phyloP scores from a whole-genome alignment of 1,140 invertebrate genomes.

The Dolichoris vasculosae region DNA sequence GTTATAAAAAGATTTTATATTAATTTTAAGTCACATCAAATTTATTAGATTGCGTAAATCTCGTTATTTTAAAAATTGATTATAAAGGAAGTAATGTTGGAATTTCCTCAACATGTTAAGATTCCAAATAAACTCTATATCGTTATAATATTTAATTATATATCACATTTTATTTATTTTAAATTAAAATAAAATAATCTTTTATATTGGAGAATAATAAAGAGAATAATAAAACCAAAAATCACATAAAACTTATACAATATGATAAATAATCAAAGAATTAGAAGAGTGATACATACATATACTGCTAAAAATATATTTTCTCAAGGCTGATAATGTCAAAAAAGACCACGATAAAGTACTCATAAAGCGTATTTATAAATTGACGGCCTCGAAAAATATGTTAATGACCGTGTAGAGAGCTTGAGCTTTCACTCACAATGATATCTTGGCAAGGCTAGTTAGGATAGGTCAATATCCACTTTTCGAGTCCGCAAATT shows the following conservation, averaged over 20 bases:
- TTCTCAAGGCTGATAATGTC: constrained; percentile 27
- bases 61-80: not conserved
- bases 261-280: not conserved
- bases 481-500: constrained; percentile 16
- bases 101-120: not conserved
- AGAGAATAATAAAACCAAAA: not conserved
- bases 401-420: constrained; percentile 48
- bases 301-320: constrained; percentile 14
- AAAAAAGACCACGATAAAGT: constrained; percentile 23
- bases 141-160: not conserved
- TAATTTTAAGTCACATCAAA: not conserved
- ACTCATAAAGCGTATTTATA: constrained; percentile 46
- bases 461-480: constrained; percentile 49
- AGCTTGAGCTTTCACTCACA: not conserved
- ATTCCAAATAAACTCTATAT: not conserved
- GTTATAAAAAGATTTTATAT: not conserved
- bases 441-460: constrained; percentile 34
- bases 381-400: constrained; percentile 45
- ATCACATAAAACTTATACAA: not conserved
- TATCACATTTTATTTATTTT: not conserved
- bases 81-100: not conserved
- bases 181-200: not conserved
- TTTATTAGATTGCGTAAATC: not conserved
- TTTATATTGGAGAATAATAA: not conserved
- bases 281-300: not conserved